A percentile compares a stretch with the other conserved stretches of the same genome.
Evolutionary conservation across 1,140 invertebrate genomes (phyloP).

Genomic region (Acromyrmex echinatior): DNA sequence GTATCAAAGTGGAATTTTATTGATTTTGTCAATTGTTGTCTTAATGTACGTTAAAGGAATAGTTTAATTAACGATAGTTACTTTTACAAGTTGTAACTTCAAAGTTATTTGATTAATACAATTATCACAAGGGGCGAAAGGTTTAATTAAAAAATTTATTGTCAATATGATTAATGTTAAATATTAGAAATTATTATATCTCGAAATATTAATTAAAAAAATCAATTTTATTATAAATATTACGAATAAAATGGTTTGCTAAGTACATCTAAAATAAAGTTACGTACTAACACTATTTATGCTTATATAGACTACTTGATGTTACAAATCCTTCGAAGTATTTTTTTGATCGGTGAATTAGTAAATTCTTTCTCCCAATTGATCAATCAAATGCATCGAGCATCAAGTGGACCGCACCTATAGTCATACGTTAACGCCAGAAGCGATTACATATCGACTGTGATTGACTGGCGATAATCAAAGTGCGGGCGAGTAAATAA

Average conservation of each 20-base stretch:
- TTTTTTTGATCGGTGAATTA: no score
- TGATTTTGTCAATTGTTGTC: not conserved
- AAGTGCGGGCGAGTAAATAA: slow-evolving; percentile 27
- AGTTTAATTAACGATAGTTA: not conserved
- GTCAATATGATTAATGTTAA: not conserved
- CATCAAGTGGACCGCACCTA: no score
- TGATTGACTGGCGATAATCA: slow-evolving; percentile 14
- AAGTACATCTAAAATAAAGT: not conserved
- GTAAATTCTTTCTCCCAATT: no score
- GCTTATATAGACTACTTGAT: no score
- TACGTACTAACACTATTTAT: not conserved
- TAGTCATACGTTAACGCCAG: not conserved
- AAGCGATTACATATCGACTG: not conserved
- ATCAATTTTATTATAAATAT: not conserved
- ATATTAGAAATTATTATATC: not conserved
- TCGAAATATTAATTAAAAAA: not conserved
- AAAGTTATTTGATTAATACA: not conserved
- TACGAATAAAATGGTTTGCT: not conserved
- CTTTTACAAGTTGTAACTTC: not conserved
- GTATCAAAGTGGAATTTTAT: not conserved
- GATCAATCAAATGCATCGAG: no score
- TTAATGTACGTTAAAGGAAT: not conserved
- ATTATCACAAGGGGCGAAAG: not conserved
- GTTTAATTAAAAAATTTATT: not conserved
- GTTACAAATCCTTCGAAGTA: no score